Evolutionary conservation across 2,888 invertebrate genomes (phyloP).

Genomic region (Linnaemya vulpina): DNA sequence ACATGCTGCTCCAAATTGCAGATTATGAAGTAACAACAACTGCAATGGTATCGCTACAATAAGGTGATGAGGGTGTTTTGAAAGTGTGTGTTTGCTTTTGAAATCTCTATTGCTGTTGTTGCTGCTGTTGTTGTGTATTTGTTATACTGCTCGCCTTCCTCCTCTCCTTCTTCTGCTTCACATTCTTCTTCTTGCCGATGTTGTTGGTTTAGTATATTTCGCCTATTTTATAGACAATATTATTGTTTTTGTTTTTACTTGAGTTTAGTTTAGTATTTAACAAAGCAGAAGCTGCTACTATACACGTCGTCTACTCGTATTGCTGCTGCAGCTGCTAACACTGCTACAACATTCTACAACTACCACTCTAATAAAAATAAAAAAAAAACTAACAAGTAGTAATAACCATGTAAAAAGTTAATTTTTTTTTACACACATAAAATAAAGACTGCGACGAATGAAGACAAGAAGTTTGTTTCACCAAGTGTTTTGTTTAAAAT

Average conservation of each 20-base stretch:
- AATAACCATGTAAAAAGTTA: conserved; percentile 39
- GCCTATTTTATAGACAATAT: conserved; percentile 64
- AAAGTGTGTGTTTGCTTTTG: conserved; percentile 31
- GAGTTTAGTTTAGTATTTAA: conserved; percentile 70
- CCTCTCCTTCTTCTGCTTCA: background rate
- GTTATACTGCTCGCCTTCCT: conserved; percentile 28
- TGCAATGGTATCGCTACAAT: conserved; percentile 24
- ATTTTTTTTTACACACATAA: conserved; percentile 32
- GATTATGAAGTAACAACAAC: conserved; percentile 62
- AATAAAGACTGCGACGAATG: conserved; percentile 5
- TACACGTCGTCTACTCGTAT: conserved; percentile 60
- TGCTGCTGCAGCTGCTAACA: conserved; percentile 58
- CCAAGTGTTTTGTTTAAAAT: conserved; percentile 21
- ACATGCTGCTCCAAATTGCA: conserved; percentile 61
- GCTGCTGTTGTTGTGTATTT: conserved; percentile 30
- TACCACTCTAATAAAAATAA: conserved; percentile 36
- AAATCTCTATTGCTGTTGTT: conserved; percentile 22
- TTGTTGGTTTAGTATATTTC: conserved; percentile 44
- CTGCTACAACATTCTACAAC: conserved; percentile 32
- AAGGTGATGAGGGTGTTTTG: conserved; percentile 59
- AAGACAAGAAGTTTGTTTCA: conserved; percentile 11
- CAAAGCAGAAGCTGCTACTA: conserved; percentile 69
- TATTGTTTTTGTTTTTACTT: conserved; percentile 67
- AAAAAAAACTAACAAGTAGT: conserved; percentile 47
- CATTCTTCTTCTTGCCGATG: background rate